These are phyloP conservation scores for Pollenia labialis DNA, from an alignment of 2,888 invertebrate species.

Conservation along the genomic window DNA sequence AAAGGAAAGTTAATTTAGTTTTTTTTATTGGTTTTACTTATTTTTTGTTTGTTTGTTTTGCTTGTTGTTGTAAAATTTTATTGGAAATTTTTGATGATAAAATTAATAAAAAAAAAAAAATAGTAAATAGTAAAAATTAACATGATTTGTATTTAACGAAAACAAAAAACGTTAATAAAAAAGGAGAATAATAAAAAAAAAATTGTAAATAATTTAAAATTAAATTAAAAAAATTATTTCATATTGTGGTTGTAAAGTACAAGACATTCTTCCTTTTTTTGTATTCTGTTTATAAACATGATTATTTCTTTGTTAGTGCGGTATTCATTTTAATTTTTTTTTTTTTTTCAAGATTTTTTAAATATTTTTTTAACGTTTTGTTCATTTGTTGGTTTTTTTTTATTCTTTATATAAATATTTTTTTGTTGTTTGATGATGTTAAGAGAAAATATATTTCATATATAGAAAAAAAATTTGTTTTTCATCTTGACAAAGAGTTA, in stretches of 20 bases:
- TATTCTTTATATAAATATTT: constrained; percentile 64
- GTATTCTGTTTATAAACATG: constrained; percentile 69
- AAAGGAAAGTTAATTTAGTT: constrained; percentile 80
- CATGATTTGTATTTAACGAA: constrained; percentile 20
- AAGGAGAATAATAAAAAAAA: constrained; percentile 75
- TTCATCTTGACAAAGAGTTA: constrained; percentile 45
- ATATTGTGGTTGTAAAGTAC: constrained; percentile 55
- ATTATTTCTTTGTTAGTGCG: constrained; percentile 74
- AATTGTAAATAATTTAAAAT: constrained; percentile 69
- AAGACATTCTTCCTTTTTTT: constrained; percentile 55
- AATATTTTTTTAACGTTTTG: constrained; percentile 58
- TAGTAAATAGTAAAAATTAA: constrained; percentile 15
- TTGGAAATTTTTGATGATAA: constrained; percentile 76
- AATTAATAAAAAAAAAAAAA: too few species aligned
- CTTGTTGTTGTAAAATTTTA: constrained; percentile 71
- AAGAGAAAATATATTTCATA: constrained; percentile 50
- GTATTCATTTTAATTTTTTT: constrained; percentile 71
- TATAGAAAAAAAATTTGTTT: constrained; percentile 35
- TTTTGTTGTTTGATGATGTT: constrained; percentile 60
- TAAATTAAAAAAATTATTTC: constrained; percentile 65
- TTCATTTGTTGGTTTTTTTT: constrained; percentile 76
- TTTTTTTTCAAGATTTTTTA: constrained; percentile 66
- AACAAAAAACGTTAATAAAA: constrained; percentile 56
- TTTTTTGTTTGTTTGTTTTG: constrained; percentile 66
- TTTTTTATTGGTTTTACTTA: constrained; percentile 61